Base-by-base conservation (phyloP, 1,140 invertebrate genomes). In the Polypedilum vanderplanki region DNA sequence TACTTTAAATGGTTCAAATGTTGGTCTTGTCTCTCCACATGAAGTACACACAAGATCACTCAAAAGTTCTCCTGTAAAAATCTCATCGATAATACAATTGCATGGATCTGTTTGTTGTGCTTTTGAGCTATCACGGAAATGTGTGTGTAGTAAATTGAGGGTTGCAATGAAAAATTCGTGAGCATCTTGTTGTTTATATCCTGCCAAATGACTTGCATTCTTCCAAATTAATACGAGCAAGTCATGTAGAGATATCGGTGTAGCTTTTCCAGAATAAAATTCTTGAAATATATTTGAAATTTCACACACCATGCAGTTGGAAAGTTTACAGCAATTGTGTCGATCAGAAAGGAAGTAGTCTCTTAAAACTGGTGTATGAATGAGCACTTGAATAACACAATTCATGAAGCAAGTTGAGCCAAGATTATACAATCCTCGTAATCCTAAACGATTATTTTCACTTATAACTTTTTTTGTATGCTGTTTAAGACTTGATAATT, bases 331-430 rank as follows among this genome's bases (percentile, higher is more conserved):
- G 79, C 94, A 96, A 79, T 91, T 88, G 81, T 98, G 97, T 78
- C 90, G 89, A 83, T 98, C 96, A 65, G 94, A 90, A 77, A 99
- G 87, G 81, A 99, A 98, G 84, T 97, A 99, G 82, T 99, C 96
- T 77, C 97, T 84, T 75, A 99, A 84, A 18, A 98, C 83, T 1
- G 97, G 96, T 7, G 96, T 98, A 80, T 99, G 97, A 73, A 95
- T 95, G 75, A 99, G 81, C 41, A 87, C 87, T 86, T 99, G 97
- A 8, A 98, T 90, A 79, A 98, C 97, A 80, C 95, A 97, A 83
- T 98, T 99, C 94, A 99, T 98, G 82, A 98, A 99, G 84, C 97
- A 99, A 0, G 98, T 98, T 77, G 96, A 95, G n/a, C 97, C 97
- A 77, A 99, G 85, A 85, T 99, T 99, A 77, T 98, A 91, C 22